Conservation (phyloP, 2,888 invertebrate genomes). For the Ernsta delagoae region DNA sequence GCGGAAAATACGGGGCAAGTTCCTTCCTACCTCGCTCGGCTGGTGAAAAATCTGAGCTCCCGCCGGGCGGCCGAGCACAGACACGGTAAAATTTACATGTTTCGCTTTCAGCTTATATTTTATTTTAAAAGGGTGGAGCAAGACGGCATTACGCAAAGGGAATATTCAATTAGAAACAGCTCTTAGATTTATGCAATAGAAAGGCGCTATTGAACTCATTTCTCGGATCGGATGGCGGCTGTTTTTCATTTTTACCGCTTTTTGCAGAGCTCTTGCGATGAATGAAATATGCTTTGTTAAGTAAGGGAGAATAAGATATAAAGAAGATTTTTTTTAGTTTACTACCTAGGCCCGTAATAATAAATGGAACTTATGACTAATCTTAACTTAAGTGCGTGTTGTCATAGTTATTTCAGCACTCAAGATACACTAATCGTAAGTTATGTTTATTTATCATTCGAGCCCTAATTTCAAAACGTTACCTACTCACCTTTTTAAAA, state of each 20-base stretch:
- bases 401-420: too few relatives aligned
- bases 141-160: slow-evolving; percentile 78
- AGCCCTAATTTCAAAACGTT: too few relatives aligned
- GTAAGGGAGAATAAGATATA: not conserved
- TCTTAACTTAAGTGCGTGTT: too few relatives aligned
- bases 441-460: not conserved
- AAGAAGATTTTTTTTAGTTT: not conserved
- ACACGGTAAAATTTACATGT: slow-evolving; percentile 83
- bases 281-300: not conserved
- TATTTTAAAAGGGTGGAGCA: slow-evolving; percentile 82
- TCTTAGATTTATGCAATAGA: slow-evolving; percentile 71
- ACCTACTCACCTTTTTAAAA: too few relatives aligned
- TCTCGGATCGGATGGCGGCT: slow-evolving; percentile 49
- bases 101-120: slow-evolving; percentile 79
- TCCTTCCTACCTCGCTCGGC: slow-evolving; percentile 72
- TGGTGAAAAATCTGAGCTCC: slow-evolving; percentile 69
- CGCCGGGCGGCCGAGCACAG: slow-evolving; percentile 63
- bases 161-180: slow-evolving; percentile 81
- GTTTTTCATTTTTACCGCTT: slow-evolving; percentile 50
- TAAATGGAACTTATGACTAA: too few relatives aligned
- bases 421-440: too few relatives aligned
- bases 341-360: not conserved
- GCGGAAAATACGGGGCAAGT: slow-evolving; percentile 80
- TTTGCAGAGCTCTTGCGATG: slow-evolving; percentile 1
- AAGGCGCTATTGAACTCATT: slow-evolving; percentile 49